Evolutionary conservation across 2,888 invertebrate genomes (phyloP).

Genomic region (Agriopis aurantiaria): DNA sequence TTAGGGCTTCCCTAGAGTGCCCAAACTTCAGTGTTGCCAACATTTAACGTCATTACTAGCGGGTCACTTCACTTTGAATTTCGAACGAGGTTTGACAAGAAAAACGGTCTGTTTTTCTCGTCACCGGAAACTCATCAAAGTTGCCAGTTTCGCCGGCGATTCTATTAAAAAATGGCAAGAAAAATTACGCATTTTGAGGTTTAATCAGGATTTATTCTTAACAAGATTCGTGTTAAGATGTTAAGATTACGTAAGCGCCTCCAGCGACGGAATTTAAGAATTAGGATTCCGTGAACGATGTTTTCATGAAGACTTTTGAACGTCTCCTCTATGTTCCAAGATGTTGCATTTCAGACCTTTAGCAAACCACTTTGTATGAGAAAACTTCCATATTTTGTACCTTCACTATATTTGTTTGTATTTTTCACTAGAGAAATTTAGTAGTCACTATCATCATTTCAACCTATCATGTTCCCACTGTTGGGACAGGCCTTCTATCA

Average conservation of each 20-base stretch:
- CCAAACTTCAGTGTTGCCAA: slow-evolving; percentile 24
- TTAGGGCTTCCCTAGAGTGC: slow-evolving; percentile 47
- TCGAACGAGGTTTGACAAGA: slow-evolving; percentile 27
- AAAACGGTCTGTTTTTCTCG: slow-evolving; percentile 24
- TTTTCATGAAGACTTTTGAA: slow-evolving; percentile 1
- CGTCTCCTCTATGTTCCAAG: neutral
- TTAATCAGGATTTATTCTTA: slow-evolving; percentile 28
- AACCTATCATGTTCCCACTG: too few species aligned
- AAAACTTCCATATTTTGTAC: too few species aligned
- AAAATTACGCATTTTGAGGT: slow-evolving; percentile 14
- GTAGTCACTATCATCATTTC: too few species aligned
- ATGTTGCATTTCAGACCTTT: neutral
- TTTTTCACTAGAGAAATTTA: too few species aligned
- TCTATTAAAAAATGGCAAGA: slow-evolving; percentile 17
- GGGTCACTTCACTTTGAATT: slow-evolving; percentile 43
- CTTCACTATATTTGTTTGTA: too few species aligned
- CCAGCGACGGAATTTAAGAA: slow-evolving; percentile 11
- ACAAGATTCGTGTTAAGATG: slow-evolving; percentile 27
- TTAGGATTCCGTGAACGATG: neutral
- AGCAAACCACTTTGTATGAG: neutral
- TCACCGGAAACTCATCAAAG: slow-evolving; percentile 31
- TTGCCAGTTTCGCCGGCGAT: slow-evolving; percentile 23
- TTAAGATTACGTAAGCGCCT: slow-evolving; percentile 20
- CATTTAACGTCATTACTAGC: slow-evolving; percentile 50
- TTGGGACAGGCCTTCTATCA: too few species aligned